A percentile compares a stretch with the other conserved stretches of the same genome.
phyloP scores from a whole-genome alignment of 2,888 invertebrate genomes.

The Nemotelus nigrinus region DNA sequence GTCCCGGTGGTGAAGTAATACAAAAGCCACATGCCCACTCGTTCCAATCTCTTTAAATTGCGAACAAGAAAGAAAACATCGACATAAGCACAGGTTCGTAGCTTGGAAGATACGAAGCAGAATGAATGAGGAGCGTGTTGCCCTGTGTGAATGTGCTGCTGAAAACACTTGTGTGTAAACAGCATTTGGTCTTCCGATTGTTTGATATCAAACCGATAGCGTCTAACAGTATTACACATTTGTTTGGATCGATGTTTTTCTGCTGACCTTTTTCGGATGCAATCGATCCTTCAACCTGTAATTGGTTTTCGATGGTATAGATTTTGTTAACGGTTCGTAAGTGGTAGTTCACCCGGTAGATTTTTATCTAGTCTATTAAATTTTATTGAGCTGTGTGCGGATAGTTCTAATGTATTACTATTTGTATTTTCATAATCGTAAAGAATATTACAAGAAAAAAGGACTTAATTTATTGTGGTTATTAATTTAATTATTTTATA shows the following conservation, averaged over 20 bases:
- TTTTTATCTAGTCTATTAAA: no score
- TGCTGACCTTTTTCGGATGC: not conserved
- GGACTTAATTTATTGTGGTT: no score
- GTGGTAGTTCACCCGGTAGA: no score
- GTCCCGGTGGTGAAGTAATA: not conserved
- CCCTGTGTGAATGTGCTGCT: not conserved
- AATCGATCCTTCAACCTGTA: conserved; percentile 16
- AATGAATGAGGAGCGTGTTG: not conserved
- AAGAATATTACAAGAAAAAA: no score
- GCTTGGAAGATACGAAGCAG: not conserved
- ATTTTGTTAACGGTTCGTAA: no score
- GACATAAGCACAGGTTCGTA: not conserved
- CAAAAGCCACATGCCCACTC: not conserved
- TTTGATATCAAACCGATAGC: conserved; percentile 30
- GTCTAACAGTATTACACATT: not conserved
- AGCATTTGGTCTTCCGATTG: conserved; percentile 38
- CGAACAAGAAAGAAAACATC: not conserved
- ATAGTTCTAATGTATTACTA: no score
- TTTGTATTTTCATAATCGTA: no score
- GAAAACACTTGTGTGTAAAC: conserved; percentile 5
- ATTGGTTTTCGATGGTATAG: not conserved
- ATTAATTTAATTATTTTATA: no score
- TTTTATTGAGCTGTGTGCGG: no score
- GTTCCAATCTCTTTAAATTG: not conserved
- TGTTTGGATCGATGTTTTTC: not conserved